Evolutionary conservation across 2,113 vertebrate species (phyloP).

Genomic region (Brienomyrus brachyistius): DNA sequence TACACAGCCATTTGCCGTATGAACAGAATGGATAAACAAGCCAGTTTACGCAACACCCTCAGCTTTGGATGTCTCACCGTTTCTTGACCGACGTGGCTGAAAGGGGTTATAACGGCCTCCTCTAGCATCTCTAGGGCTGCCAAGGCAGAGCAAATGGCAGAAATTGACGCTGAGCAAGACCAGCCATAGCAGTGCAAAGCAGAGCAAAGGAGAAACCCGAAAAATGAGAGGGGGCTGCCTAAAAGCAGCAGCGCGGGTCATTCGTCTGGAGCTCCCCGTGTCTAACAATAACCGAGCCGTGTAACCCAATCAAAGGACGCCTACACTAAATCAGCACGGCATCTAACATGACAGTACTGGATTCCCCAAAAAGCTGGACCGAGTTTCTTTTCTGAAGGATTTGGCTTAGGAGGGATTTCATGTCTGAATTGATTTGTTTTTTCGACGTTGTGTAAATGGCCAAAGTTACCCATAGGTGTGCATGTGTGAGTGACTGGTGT

Average conservation of each 20-base stretch:
- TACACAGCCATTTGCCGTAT: neutral
- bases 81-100: neutral
- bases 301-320: neutral
- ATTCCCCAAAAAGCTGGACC: neutral
- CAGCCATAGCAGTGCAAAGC: neutral
- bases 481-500: neutral
- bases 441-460: neutral
- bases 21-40: neutral
- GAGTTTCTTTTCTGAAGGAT: neutral
- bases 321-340: neutral
- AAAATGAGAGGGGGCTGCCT: neutral
- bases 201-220: neutral
- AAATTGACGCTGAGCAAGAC: neutral
- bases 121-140: neutral
- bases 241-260: neutral
- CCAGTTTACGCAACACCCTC: neutral
- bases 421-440: neutral
- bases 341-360: neutral
- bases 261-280: too few species aligned
- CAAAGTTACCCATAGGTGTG: neutral
- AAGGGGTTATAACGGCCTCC: neutral
- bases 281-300: neutral
- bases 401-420: neutral
- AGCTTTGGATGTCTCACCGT: neutral
- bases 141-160: neutral